phyloP scores from a whole-genome alignment of 2,888 invertebrate species.

The Cacoxenus indagator region DNA sequence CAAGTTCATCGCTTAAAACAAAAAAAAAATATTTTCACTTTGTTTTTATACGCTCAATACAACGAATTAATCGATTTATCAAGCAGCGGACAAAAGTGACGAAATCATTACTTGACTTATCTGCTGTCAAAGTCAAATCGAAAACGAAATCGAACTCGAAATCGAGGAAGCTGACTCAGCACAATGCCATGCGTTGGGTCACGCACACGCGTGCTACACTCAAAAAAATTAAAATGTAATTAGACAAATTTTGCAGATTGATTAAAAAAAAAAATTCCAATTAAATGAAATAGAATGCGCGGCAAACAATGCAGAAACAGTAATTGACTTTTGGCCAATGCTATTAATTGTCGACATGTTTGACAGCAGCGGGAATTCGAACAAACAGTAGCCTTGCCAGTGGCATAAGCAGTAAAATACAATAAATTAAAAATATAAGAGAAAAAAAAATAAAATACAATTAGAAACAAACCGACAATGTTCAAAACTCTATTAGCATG shows the following conservation, averaged over 20 bases:
- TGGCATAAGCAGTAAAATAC: constrained; percentile 16
- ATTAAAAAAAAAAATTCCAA: background rate
- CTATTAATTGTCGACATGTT: constrained; percentile 10
- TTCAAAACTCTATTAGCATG: constrained; percentile 12
- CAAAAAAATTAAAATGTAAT: no score
- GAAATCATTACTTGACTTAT: background rate
- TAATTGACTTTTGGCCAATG: constrained; percentile 1
- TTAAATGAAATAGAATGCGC: background rate
- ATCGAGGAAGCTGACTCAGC: background rate
- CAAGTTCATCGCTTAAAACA: no score
- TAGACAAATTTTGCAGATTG: background rate
- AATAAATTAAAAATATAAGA: background rate
- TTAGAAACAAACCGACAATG: background rate
- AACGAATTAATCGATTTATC: constrained; percentile 8
- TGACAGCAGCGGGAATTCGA: constrained; percentile 11
- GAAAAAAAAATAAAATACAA: background rate
- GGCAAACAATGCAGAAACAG: constrained; percentile 10
- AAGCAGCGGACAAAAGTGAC: background rate
- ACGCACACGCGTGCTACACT: constrained; percentile 9
- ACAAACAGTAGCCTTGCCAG: constrained; percentile 31
- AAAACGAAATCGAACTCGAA: background rate
- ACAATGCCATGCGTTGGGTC: background rate
- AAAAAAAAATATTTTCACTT: no score
- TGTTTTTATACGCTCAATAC: no score
- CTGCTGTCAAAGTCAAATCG: background rate